Evolutionary conservation across 2,113 vertebrate genomes (phyloP).

Genomic region (Leucoraja erinaceus): DNA sequence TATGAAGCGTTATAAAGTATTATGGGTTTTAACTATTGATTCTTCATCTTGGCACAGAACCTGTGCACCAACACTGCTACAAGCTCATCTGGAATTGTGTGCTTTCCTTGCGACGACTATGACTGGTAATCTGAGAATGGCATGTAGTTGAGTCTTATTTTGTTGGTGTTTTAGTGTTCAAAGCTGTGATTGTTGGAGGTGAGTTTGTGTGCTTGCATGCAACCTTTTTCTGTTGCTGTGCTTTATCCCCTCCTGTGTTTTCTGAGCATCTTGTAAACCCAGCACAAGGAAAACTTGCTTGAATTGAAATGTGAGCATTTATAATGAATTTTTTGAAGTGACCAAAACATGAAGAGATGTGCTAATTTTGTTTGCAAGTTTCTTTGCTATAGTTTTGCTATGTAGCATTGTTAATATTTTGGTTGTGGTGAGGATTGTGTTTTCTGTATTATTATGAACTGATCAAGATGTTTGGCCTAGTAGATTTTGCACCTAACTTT

Average conservation of each 20-base stretch:
- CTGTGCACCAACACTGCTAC: slow-evolving; percentile 27
- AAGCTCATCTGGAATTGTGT: slow-evolving; percentile 35
- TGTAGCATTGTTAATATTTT: not conserved
- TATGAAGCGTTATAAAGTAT: not conserved
- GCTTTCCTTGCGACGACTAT: slow-evolving; percentile 29
- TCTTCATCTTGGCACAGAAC: slow-evolving; percentile 38
- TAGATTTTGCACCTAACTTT: not conserved
- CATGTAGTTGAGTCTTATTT: slow-evolving; percentile 28
- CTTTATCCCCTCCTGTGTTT: not conserved
- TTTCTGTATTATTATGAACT: not conserved
- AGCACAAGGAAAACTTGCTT: not conserved
- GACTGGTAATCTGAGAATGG: slow-evolving; percentile 30
- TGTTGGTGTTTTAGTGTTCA: not conserved
- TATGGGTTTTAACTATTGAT: slow-evolving; percentile 17
- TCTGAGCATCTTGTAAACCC: not conserved
- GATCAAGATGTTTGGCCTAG: not conserved
- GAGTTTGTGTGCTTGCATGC: slow-evolving; percentile 29
- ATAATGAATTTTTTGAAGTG: not conserved
- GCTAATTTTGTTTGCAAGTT: not conserved
- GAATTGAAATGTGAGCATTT: not conserved
- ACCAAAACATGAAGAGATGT: not conserved
- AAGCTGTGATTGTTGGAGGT: not conserved
- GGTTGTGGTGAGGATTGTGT: not conserved
- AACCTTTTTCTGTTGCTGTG: slow-evolving; percentile 1
- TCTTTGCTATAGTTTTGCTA: not conserved